These are phyloP conservation scores for Hippasteria phrygiana DNA, from an alignment of 53 echinoderm and acorn worm species.

Conservation along the genomic window DNA sequence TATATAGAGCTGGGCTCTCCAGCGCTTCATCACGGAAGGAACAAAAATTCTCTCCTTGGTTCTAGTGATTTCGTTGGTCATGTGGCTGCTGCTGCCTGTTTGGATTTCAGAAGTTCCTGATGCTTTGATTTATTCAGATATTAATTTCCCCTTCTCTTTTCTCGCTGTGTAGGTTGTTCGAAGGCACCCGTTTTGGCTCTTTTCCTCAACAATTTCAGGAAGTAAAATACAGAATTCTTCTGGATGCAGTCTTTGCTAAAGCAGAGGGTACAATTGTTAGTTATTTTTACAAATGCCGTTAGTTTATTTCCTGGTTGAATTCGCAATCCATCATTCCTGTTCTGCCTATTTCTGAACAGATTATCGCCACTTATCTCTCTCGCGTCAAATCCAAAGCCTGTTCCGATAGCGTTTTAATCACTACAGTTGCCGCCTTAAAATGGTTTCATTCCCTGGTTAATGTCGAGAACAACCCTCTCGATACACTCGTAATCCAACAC, in stretches of 20 bases:
- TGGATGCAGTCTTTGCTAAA: constrained; percentile 10
- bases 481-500: constrained; percentile 15
- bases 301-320: not conserved
- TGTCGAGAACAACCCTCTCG: not conserved
- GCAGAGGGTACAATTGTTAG: not conserved
- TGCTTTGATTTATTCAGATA: no score
- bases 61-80: not conserved
- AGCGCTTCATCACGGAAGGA: constrained; percentile 18
- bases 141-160: no score
- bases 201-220: constrained; percentile 7
- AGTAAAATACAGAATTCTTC: not conserved
- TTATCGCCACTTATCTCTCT: not conserved
- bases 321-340: not conserved
- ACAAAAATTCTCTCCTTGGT: constrained; percentile 21
- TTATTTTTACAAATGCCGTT: constrained; percentile 22
- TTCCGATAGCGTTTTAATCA: not conserved
- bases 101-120: constrained; percentile 1
- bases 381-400: not conserved
- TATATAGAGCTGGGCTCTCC: not conserved
- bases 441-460: constrained; percentile 31
- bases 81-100: no score
- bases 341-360: constrained; percentile 12
- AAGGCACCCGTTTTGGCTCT: not conserved
- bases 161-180: no score
- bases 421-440: not conserved